These are phyloP conservation scores for Caenorhabditis plicata DNA, from an alignment of 2,888 invertebrate genomes.

Conservation along the genomic window DNA sequence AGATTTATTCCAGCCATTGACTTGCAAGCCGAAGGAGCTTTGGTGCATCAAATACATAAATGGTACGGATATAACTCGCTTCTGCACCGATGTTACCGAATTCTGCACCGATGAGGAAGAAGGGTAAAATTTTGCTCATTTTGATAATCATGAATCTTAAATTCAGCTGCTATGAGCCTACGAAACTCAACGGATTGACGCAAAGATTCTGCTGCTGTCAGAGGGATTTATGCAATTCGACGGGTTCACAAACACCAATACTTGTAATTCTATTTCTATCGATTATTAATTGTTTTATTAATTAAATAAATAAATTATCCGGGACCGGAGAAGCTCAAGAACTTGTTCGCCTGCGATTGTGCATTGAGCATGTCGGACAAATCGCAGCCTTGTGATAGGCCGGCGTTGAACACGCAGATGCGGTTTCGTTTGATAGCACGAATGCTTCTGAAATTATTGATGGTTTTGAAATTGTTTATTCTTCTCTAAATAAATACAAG, in stretches of 20 bases:
- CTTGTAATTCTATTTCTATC: no score
- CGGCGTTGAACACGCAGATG: conserved; percentile 57
- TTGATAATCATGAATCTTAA: background rate
- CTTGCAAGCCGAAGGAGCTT: conserved; percentile 16
- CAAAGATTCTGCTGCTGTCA: conserved; percentile 25
- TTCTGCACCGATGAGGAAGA: conserved; percentile 28
- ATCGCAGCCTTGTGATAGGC: conserved; percentile 59
- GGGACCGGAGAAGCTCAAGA: conserved; percentile 60
- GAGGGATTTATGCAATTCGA: conserved; percentile 20
- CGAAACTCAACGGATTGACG: conserved; percentile 7
- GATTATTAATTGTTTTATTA: no score
- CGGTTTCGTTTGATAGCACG: conserved; percentile 50
- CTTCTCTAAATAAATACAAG: no score
- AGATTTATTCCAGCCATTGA: conserved; percentile 10
- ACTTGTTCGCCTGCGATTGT: conserved; percentile 51
- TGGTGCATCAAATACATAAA: conserved; percentile 34
- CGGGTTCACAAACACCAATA: no score
- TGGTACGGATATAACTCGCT: conserved; percentile 15
- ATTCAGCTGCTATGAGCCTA: conserved; percentile 16
- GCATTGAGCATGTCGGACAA: conserved; percentile 53
- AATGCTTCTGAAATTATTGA: no score
- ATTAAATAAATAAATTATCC: no score
- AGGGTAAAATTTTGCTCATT: conserved; percentile 7
- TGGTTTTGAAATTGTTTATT: no score
- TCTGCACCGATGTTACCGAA: conserved; percentile 29